Conservation (phyloP, 1,140 invertebrate genomes). For the Pseudomyrmex dendroicus region DNA sequence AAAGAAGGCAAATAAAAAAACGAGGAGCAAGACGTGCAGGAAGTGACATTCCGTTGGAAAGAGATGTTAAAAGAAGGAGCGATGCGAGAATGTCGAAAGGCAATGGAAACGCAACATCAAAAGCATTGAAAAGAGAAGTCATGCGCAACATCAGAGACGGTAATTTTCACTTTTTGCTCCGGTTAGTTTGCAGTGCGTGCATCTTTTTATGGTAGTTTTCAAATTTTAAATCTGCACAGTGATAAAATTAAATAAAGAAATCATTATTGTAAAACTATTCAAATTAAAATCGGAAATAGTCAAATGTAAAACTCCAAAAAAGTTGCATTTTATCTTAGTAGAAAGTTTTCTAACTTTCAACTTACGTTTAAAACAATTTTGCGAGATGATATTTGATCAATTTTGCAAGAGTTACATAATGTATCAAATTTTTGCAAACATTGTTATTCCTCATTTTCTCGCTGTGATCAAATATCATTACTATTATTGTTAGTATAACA, state of each 20-base stretch:
- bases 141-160: slow-evolving; percentile 51
- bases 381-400: background rate
- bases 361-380: background rate
- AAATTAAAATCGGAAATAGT: too few species aligned
- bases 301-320: too few species aligned
- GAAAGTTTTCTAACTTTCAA: background rate
- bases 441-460: background rate
- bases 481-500: background rate
- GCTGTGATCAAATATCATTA: background rate
- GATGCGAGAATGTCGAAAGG: background rate
- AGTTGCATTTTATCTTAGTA: too few species aligned
- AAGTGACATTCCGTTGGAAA: background rate
- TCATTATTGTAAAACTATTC: background rate
- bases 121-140: slow-evolving; percentile 64
- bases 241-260: background rate
- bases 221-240: background rate
- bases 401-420: background rate
- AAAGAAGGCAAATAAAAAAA: slow-evolving; percentile 18
- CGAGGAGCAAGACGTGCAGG: background rate
- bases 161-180: slow-evolving; percentile 70
- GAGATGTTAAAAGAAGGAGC: slow-evolving; percentile 20
- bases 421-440: background rate
- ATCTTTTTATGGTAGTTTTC: slow-evolving; percentile 34
- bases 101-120: slow-evolving; percentile 63
- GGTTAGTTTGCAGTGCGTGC: slow-evolving; percentile 24